Evolutionary conservation across 2,797 vertebrate species (phyloP), one percentile per base, ranked within the genome.

Genomic region (Crax fasciolata): DNA sequence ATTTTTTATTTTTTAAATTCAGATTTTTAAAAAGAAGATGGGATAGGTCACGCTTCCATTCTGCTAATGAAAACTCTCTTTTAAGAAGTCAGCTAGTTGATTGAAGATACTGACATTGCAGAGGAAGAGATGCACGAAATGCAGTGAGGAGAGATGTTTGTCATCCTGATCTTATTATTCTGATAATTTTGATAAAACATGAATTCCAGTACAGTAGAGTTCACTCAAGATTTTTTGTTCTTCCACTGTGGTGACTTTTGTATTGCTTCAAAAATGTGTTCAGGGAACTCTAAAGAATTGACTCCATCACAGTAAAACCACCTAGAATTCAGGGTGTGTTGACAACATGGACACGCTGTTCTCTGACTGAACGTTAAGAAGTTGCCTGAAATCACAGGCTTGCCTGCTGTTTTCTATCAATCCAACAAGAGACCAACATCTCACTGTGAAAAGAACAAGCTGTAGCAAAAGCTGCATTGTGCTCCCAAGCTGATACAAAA

Each of bases 1-100:
- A 3, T 0, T 2, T 35, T 3, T 0, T 6, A 3, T 1, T 49
- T 76, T 35, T 18, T 30, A 30, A 54, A 54, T 30, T 84, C 41
- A 46, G 6, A 6, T 3, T 52, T 66, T 75, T 49, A 75, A 28
- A 84, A 65, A 62, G 18, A 39, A 11, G 9, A n/a, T 61, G 62
- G 8, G 23, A 38, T 71, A 78, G 46, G 18, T 57, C 18, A 61
- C 46, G 24, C 21, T 70, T 77, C 35, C 51, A 71, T 67, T 74
- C 58, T 66, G 32, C 28, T 66, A 87, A n/a, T 19, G 20, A 93
- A 80, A 83, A 76, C 27, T 35, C 4, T 79, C 27, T 55, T 76
- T 87, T 38, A 72, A 9, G 46, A 44, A 41, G 54, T 72, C 38
- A 70, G 16, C 8, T 54, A 39, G 28, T 17, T 81, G 79, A 67